Conservation (phyloP, 2,797 vertebrate genomes). For the Acrossocheilus fasciatus region DNA sequence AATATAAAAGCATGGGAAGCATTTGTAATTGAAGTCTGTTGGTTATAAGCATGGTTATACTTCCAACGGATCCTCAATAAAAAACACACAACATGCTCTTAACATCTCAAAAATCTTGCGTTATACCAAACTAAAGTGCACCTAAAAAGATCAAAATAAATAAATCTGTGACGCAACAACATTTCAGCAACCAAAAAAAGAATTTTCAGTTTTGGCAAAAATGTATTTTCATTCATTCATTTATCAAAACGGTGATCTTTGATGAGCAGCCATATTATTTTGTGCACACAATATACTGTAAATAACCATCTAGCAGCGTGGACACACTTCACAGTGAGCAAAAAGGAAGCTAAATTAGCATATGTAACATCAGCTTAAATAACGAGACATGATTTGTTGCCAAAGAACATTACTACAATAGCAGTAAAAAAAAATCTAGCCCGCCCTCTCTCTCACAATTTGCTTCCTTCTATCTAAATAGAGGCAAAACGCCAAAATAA, state of each 20-base stretch:
- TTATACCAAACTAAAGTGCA: background rate
- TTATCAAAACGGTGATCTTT: background rate
- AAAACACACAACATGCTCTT: background rate
- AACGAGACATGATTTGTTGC: background rate
- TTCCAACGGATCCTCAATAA: background rate
- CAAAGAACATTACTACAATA: background rate
- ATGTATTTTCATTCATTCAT: background rate
- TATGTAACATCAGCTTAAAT: background rate
- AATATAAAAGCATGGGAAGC: constrained; percentile 8
- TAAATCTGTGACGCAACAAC: background rate
- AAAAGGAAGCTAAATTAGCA: background rate
- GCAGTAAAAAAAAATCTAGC: background rate
- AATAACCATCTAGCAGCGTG: background rate
- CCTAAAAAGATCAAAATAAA: background rate
- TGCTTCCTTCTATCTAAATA: too few species aligned
- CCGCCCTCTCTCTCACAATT: too few species aligned
- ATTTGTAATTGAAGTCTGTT: background rate
- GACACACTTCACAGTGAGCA: background rate
- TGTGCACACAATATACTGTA: too few species aligned
- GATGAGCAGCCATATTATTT: background rate
- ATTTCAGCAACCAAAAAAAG: background rate
- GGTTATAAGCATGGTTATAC: background rate
- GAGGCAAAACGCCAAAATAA: too few species aligned
- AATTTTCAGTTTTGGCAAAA: background rate
- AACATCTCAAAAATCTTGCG: background rate